Evolutionary conservation across 1,140 invertebrate species (phyloP).

Genomic region (Temnothorax nylanderi): DNA sequence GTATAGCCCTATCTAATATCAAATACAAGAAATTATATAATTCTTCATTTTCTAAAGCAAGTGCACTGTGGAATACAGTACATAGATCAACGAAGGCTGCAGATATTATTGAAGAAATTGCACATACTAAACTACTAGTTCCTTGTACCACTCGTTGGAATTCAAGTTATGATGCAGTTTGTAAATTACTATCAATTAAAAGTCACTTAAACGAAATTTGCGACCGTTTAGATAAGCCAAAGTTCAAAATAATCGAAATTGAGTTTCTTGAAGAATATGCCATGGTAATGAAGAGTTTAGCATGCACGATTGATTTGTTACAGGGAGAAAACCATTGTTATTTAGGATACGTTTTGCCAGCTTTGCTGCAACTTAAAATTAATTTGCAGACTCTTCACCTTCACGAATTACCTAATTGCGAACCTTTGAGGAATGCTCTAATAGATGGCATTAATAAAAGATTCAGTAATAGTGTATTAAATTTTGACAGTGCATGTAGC

Average conservation of each 20-base stretch:
- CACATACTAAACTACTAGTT: background rate
- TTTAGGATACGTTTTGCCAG: no score
- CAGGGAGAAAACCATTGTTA: background rate
- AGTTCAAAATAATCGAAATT: background rate
- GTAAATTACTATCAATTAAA: constrained; percentile 18
- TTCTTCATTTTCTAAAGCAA: constrained; percentile 23
- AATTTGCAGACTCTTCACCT: background rate
- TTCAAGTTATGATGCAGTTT: constrained; percentile 25
- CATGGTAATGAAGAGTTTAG: background rate
- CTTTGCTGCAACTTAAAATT: no score
- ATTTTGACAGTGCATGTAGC: constrained; percentile 2
- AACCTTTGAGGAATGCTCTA: constrained; percentile 1
- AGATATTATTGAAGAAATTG: constrained; percentile 21
- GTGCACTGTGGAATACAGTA: constrained; percentile 23
- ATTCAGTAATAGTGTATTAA: background rate
- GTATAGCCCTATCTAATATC: background rate
- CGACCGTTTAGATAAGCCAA: constrained; percentile 24
- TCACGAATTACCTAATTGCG: background rate
- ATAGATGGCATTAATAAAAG: constrained; percentile 18
- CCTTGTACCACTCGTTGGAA: constrained; percentile 35
- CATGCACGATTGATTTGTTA: constrained; percentile 30
- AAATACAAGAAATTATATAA: background rate
- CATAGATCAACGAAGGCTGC: constrained; percentile 30
- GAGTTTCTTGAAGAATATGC: no score
- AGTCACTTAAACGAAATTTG: constrained; percentile 32